Base-by-base conservation (phyloP, 2,888 invertebrate species). In the Rugalucina vietnamica region DNA sequence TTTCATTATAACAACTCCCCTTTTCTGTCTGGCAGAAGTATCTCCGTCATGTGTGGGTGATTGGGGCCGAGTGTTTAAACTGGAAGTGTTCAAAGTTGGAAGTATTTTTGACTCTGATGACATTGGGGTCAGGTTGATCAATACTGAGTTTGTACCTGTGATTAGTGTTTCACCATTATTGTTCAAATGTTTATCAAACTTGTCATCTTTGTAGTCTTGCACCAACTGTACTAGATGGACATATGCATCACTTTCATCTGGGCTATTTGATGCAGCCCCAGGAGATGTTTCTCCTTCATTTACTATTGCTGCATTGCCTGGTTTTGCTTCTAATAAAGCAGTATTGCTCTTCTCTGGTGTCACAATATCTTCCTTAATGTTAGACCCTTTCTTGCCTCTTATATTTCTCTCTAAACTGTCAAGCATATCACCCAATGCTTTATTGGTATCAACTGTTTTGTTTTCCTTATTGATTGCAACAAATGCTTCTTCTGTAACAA, bases 211-310 rank as follows among this genome's bases (percentile, higher is more conserved):
- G 49, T 43, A 39, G 34, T 85, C 82, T 73, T 79, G 54, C 10
- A 80, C 79, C 27, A 85, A 36, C 29, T 85, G 69, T 39, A 82
- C 74, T 21, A 85, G 71, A 37, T 85, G 65, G 57, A 85, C 85
- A 74, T 82, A 85, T 1, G 85, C 84, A 54, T 82, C 83, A 54
- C 71, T 84, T 27, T 84, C 86, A 79, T 75, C 83, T 21, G 84
- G 65, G 24, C 18, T 34, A 2, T 65, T 24, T n/a, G 65, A 10
- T 29, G 4, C 65, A 12, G 10, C 43, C 1, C 32, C 65, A n/a
- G 65, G 65, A 32, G 65, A 65, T 34, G 34, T 34, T 5, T 65
- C 65, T 4, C 8, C 65, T 2, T 32, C 18, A 18, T 65, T 65
- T 65, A 65, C 14, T 3, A 10, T 12, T 10, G 34, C 4, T 3